These are phyloP conservation scores for Dendrolimus pini DNA, from an alignment of 2,888 invertebrate species.

Conservation along the genomic window DNA sequence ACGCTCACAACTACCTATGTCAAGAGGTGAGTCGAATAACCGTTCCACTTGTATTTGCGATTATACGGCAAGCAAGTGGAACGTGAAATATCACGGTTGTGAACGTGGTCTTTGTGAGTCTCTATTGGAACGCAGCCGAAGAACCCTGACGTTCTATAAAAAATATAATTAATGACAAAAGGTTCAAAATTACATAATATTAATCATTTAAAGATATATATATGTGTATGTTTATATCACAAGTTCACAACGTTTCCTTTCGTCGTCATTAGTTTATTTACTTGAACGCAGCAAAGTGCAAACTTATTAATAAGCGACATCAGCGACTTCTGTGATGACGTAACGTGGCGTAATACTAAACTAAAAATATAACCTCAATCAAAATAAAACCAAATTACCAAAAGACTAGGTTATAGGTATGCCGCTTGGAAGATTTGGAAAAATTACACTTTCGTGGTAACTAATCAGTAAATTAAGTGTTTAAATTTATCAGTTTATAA, in stretches of 20 bases:
- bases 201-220: background rate
- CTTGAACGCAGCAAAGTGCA: slow-evolving; percentile 2
- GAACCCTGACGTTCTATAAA: too few species aligned
- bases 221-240: slow-evolving; percentile 7
- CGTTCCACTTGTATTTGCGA: too few species aligned
- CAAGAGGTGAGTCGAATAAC: too few species aligned
- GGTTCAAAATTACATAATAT: background rate
- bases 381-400: slow-evolving; percentile 13
- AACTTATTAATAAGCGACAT: slow-evolving; percentile 1
- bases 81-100: too few species aligned
- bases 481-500: slow-evolving; percentile 20
- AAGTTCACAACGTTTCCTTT: slow-evolving; percentile 42
- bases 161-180: background rate
- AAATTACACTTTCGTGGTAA: slow-evolving; percentile 73
- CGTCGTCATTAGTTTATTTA: slow-evolving; percentile 28
- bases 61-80: too few species aligned
- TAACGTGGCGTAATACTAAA: slow-evolving; percentile 29
- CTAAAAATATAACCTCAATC: slow-evolving; percentile 43
- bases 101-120: too few species aligned
- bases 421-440: slow-evolving; percentile 74
- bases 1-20: too few species aligned
- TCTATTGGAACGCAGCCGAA: too few species aligned
- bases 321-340: slow-evolving; percentile 29
- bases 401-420: slow-evolving; percentile 44
- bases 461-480: slow-evolving; percentile 34